These are phyloP conservation scores for Electrona antarctica DNA, from an alignment of 2,113 vertebrate species.

Conservation along the genomic window DNA sequence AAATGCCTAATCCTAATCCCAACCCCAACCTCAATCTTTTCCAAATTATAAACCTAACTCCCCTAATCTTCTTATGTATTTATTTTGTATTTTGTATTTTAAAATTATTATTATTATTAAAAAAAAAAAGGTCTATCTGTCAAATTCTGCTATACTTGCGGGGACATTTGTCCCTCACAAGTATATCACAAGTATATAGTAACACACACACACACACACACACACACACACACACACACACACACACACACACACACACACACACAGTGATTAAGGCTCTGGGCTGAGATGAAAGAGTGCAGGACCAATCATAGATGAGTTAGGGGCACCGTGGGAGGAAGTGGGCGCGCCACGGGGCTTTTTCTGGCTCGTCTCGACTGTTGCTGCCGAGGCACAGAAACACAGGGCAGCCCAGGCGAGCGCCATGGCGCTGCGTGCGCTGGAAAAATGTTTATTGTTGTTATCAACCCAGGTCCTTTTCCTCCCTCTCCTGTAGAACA, in stretches of 20 bases:
- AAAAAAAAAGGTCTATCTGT: too few relatives aligned
- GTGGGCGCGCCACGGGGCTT: conserved; percentile 61
- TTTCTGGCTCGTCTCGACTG: conserved; percentile 65
- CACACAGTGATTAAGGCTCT: conserved; percentile 58
- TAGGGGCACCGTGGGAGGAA: conserved; percentile 77
- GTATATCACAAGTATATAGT: too few relatives aligned
- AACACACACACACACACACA: background rate
- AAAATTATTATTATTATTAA: too few relatives aligned
- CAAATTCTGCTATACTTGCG: too few relatives aligned
- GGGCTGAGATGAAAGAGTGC: conserved; percentile 69
- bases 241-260: conserved; percentile 45
- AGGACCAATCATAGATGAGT: conserved; percentile 72
- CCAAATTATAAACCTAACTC: too few relatives aligned
- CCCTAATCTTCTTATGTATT: too few relatives aligned
- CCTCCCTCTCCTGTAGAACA: background rate
- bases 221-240: conserved; percentile 15
- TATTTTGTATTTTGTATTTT: too few relatives aligned
- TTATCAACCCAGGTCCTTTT: conserved; percentile 32
- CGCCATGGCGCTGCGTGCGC: too few relatives aligned
- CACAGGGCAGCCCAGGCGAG: too few relatives aligned
- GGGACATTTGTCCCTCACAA: too few relatives aligned
- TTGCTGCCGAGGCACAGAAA: conserved; percentile 57
- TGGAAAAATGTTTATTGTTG: conserved; percentile 46
- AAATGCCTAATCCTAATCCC: too few relatives aligned
- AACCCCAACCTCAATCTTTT: too few relatives aligned